A percentile compares a stretch with the other conserved stretches of the same genome.
These are phyloP conservation scores for Sebastes hubbsi DNA, from an alignment of 2,797 vertebrate species.

Conservation along the genomic window DNA sequence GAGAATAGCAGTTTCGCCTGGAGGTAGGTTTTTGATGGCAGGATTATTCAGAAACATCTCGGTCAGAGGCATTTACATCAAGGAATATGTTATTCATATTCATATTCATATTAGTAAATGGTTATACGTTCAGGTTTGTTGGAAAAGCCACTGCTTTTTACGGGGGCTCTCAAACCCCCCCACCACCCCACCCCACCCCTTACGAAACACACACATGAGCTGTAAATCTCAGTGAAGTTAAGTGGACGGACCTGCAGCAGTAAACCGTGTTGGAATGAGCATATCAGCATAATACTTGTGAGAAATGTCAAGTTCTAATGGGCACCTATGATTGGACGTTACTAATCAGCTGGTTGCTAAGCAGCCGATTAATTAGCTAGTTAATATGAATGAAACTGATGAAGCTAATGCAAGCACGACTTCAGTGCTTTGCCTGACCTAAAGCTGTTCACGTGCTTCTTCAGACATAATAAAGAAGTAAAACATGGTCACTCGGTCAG, in stretches of 20 bases:
- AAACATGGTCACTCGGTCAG: not conserved
- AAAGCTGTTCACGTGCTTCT: not conserved
- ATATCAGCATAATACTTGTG: not conserved
- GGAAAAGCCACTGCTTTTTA: not conserved
- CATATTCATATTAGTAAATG: not conserved
- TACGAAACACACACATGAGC: not conserved
- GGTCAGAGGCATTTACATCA: not conserved
- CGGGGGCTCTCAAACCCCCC: too few relatives aligned
- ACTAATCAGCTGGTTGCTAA: not conserved
- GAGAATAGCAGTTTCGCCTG: not conserved
- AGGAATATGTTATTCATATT: not conserved
- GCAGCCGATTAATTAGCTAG: not conserved
- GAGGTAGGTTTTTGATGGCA: not conserved
- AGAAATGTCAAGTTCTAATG: not conserved
- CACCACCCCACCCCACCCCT: too few relatives aligned
- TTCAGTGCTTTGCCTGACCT: not conserved
- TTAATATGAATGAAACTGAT: not conserved
- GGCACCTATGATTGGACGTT: not conserved
- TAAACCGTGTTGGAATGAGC: not conserved
- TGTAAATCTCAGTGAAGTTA: not conserved
- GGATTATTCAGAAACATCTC: conserved; percentile 10
- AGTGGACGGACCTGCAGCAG: not conserved
- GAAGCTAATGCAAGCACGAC: not conserved
- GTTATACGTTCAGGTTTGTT: not conserved
- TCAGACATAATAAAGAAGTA: not conserved